Base-by-base conservation (phyloP, 2,797 vertebrate genomes). In the Triplophysa yarkandensis region DNA sequence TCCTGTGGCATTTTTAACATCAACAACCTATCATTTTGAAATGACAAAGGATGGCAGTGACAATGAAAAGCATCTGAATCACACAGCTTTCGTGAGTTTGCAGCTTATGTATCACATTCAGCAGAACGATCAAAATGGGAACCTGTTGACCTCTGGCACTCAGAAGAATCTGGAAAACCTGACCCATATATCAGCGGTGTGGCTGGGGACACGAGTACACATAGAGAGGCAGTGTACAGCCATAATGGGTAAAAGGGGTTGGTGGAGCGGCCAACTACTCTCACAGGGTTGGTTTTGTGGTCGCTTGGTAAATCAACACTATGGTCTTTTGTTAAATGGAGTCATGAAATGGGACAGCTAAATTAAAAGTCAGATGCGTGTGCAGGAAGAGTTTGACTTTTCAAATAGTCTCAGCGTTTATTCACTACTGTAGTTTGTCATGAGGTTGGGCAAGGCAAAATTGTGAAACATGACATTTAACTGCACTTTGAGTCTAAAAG, bases 211-310 rank as follows among this genome's bases (percentile, higher is more conserved):
- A 39, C n/a, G 0, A 68, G 58, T 16, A 52, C 50, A 82, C 75
- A 80, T 64, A 82, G 64, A 68, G 69, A 54, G n/a, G 72, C 48
- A 80, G 78, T 82, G 78, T 80, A 57, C 19, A 16, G 39, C 64
- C 0, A 25, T 2, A 4, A 16, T 54, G 39, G 48, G 30, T 23
- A 39, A 13, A 19, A 8, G 57, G 28, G 39, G 28, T 14, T 30
- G 34, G 62, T 27, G 63, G 48, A 63, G 21, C 41, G 60, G 50
- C 61, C 11, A 67, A 34, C 11, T 19, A 0, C 61, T 44, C 55
- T 63, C 68, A 82, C 68, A 82, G 66, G 69, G 72, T 19, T 27
- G 65, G 68, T 73, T 82, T 66, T 82, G 73, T 80, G 64, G 71
- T n/a, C n/a, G 28, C 66, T 63, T 76, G 76, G 81, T 76, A 78